Evolutionary conservation across 2,888 invertebrate genomes (phyloP), one percentile per base, ranked within the genome.

Genomic region (Thereva unica): DNA sequence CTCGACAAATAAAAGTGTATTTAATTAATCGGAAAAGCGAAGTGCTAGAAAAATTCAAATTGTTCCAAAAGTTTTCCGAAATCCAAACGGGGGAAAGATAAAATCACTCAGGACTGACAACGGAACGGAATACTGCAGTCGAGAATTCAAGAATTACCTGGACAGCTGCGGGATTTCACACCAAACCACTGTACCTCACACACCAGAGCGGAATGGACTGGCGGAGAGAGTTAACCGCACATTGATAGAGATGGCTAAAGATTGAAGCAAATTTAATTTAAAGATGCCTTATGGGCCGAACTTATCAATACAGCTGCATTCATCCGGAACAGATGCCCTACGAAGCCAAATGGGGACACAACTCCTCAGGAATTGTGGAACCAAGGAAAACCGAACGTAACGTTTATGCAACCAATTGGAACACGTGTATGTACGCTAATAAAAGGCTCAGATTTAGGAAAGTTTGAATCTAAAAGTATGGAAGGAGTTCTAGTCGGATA

Each of bases 171-270:
- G 71, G 23, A 71, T 71, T 40, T 5, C 68, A 35, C 72, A 72
- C 41, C 69, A 71, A 66, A 67, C 61, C 38, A 67, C 71, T 1
- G 65, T 64, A 8, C 52, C 64, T 42, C 71, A 73, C 40, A 71
- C 70, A 9, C 71, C 70, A 1, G 69, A 72, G 49, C 69, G 71
- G 59, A 73, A 72, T 49, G 71, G 71, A 12, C 57, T 71, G 3
- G 71, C 71, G 7, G 71, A 73, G 50, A 67, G 71, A 41, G 68
- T 68, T 23, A 72, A 72, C 38, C 50, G 45, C 4, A 45, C 45
- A 5, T 8, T 45, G 5, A 64, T 72, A 0, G 72, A 72, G 38
- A 73, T 72, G 71, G 69, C 56, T 72, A 64, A 37, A 71, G 6
- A 50, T 61, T n/a, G 55, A 67, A 9, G 54, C 52, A n/a, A n/a